Base-by-base conservation (phyloP, 2,797 vertebrate species). In the Anabas testudineus region DNA sequence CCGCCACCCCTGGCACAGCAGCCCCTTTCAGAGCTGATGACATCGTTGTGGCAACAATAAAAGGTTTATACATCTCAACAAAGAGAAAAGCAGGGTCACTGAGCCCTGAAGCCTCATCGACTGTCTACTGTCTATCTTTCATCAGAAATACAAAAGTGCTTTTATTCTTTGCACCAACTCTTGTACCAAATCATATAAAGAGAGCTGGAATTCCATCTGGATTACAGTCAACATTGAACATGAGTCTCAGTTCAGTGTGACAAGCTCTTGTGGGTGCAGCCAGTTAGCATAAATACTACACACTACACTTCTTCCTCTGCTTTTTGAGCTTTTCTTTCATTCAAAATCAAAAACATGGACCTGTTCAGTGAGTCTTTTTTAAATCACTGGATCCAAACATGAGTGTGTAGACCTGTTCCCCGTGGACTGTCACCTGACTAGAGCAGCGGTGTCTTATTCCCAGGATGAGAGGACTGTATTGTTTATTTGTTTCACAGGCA, bases 21-120 rank as follows among this genome's bases (percentile, higher is more conserved):
- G 42, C 64, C 28, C 63, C 28, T 82, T 59, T 71, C 58, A 18
- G 73, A 79, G 76, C 74, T 84, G 88, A 90, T 88, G 86, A 83
- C 86, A 87, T 91, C 69, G 78, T 78, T 12, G 75, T 82, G 68
- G 85, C 81, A 87, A 85, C 85, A 86, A 87, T 87, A 81, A 87
- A 80, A 85, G 66, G 64, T 76, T 82, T 61, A 62, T 68, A 64
- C 45, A 45, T 81, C 59, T 57, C 73, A 36, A 72, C 76, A 70
- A 52, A 48, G 47, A 37, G 37, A 16, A 64, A 63, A 62, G 34
- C 10, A 0, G 10, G 54, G 67, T 68, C 73, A 59, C 54, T 10
- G 54, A 77, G 42, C 16, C 58, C 66, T 3, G 28, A 46, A 67
- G 32, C 49, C 22, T 67, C 59, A 30, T 51, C 10, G 36, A 2